Base-by-base conservation (phyloP, 2,888 invertebrate species). In the Calameuta idolon region DNA sequence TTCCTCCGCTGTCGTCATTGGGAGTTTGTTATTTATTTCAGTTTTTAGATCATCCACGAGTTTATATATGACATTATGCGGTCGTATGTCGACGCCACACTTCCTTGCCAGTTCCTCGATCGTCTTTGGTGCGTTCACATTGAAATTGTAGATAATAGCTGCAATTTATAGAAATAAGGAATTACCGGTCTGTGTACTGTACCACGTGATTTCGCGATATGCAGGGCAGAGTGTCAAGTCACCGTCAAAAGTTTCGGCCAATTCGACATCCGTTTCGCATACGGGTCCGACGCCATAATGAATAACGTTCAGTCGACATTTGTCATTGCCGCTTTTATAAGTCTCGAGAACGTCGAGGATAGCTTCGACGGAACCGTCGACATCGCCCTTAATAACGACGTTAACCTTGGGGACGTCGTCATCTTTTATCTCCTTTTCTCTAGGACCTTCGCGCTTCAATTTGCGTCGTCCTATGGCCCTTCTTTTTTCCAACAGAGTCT, bases 291-390 rank as follows among this genome's bases (percentile, higher is more conserved):
- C 97, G 0, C 97, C 98, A 90, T 96, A 98, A 91, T 97, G 96
- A 68, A 99, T 94, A 4, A 99, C 91, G 86, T 97, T 96, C 23
- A 99, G 92, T 74, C 94, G 94, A 86, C 98, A 98, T 11, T 91
- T 92, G 3, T 94, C 93, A 3, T 91, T 87, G 76, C 94, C 93
- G n/a, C 93, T 94, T 84, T 96, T 93, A 88, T 99, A 99, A 0
- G 97, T 96, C 83, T 96, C 96, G 77, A 99, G 90, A 12, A 97
- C 96, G 90, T 99, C 97, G 81, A 98, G 91, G 82, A 99, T 96
- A 0, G 99, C 99, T 91, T 99, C 99, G 73, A 99, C 95, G 0
- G 98, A 98, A 0, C 99, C 99, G 91, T 97, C 96, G 3, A 99
- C 99, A 92, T 99, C 99, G 34, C 97, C 96, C 94, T 96, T 95